phyloP scores from a whole-genome alignment of 2,113 vertebrate genomes.

The Anseranas semipalmata region DNA sequence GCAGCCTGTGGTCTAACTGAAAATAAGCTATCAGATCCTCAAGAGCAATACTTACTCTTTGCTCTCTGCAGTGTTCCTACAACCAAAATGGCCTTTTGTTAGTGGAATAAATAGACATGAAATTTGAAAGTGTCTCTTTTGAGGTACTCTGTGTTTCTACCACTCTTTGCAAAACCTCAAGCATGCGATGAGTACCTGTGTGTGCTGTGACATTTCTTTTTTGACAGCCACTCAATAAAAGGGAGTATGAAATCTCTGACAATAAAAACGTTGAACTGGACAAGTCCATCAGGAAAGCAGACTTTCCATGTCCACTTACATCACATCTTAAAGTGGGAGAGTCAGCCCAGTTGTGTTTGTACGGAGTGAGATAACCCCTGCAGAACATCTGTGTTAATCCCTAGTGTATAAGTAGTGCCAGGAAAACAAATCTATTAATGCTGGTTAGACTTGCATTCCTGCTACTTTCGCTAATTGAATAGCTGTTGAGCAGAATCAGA shows the following conservation, averaged over 20 bases:
- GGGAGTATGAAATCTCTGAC: not conserved
- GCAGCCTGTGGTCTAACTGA: not conserved
- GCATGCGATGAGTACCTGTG: not conserved
- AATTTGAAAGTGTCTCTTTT: not conserved
- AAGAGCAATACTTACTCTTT: not conserved
- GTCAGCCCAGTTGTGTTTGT: not conserved
- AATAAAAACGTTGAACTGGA: not conserved
- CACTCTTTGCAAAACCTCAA: not conserved
- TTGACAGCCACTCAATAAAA: not conserved
- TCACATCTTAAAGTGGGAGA: not conserved
- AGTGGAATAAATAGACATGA: not conserved
- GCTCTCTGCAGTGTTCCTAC: not conserved
- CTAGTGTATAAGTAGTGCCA: not conserved
- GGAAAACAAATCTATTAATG: not conserved
- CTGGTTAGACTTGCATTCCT: not conserved
- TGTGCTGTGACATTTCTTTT: not conserved
- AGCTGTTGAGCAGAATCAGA: not conserved
- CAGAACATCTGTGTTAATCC: not conserved
- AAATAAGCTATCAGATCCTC: not conserved
- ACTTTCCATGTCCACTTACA: not conserved
- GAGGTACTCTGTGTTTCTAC: not conserved
- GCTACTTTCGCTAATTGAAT: rapidly evolving
- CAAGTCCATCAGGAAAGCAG: not conserved
- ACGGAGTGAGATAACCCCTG: not conserved
- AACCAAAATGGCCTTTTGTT: not conserved